Conservation (phyloP, 2,113 vertebrate genomes). For the Hepsetus odoe region DNA sequence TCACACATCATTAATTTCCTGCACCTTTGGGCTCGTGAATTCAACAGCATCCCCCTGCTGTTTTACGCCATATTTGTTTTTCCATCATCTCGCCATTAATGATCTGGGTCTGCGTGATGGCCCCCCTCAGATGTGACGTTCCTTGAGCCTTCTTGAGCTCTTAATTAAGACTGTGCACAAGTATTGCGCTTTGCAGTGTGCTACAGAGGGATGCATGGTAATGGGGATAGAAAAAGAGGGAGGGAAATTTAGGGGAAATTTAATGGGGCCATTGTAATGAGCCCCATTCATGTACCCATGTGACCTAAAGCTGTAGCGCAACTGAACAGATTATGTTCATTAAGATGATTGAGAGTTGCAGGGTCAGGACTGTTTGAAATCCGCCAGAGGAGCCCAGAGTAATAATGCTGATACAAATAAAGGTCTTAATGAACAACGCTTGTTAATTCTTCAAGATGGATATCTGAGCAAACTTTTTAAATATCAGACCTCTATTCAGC, state of each 20-base stretch:
- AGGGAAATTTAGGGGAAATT: not conserved
- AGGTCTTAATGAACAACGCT: not conserved
- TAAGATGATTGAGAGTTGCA: conserved; percentile 7
- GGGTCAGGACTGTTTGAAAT: not conserved
- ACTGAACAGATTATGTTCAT: conserved; percentile 21
- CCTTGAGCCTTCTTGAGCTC: conserved; percentile 8
- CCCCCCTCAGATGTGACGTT: not conserved
- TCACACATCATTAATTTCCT: conserved; percentile 19
- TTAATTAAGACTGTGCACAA: conserved; percentile 17
- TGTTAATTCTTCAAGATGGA: not conserved
- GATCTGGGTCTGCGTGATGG: conserved; percentile 20
- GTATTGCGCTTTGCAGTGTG: not conserved
- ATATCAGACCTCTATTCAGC: too few relatives aligned
- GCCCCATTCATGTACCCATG: not conserved
- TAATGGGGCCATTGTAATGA: conserved; percentile 3
- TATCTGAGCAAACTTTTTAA: not conserved
- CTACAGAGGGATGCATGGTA: not conserved
- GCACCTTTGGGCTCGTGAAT: not conserved
- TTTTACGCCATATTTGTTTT: conserved; percentile 31
- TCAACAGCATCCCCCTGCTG: not conserved
- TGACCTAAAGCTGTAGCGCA: not conserved
- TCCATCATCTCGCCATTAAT: conserved; percentile 26
- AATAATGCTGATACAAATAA: not conserved
- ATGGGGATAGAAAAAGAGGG: not conserved
- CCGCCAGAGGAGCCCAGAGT: conserved; percentile 5